Evolutionary conservation across 2,797 vertebrate genomes (phyloP).

Genomic region (Clarias platycephalus): DNA sequence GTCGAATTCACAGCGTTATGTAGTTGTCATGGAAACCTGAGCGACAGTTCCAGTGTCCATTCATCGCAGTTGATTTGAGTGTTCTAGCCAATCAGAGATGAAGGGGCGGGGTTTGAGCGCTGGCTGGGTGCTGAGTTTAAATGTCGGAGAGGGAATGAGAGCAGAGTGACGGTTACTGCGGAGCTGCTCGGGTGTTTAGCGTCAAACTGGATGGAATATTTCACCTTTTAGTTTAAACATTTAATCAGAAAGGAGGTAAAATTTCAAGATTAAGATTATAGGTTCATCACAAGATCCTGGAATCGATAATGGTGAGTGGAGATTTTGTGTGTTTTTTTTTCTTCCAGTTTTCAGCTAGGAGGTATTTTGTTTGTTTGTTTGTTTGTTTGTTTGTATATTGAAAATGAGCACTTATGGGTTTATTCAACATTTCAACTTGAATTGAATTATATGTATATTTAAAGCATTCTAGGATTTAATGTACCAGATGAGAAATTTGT

Average conservation of each 20-base stretch:
- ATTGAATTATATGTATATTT: not conserved
- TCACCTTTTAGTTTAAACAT: not conserved
- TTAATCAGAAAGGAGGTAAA: not conserved
- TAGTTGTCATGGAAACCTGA: constrained; percentile 1
- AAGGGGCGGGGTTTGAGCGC: not conserved
- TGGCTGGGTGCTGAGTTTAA: constrained; percentile 3
- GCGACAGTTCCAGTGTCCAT: not conserved
- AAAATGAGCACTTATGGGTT: not conserved
- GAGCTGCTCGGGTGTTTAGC: not conserved
- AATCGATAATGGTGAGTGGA: constrained; percentile 19
- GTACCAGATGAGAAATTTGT: not conserved
- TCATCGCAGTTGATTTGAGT: not conserved
- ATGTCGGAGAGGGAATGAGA: constrained; percentile 27
- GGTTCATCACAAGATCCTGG: not conserved
- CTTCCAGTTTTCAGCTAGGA: not conserved
- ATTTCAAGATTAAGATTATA: not conserved
- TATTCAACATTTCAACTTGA: not conserved
- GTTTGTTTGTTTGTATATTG: not conserved
- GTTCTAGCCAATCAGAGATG: not conserved
- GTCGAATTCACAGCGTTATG: not conserved
- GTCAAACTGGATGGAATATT: not conserved
- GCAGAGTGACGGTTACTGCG: not conserved
- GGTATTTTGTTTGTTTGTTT: not conserved
- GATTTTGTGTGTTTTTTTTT: not conserved
- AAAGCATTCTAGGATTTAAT: not conserved